A percentile compares a stretch with the other conserved stretches of the same genome.
Evolutionary conservation across 2,797 vertebrate species (phyloP).

Genomic region (Nasua narica): DNA sequence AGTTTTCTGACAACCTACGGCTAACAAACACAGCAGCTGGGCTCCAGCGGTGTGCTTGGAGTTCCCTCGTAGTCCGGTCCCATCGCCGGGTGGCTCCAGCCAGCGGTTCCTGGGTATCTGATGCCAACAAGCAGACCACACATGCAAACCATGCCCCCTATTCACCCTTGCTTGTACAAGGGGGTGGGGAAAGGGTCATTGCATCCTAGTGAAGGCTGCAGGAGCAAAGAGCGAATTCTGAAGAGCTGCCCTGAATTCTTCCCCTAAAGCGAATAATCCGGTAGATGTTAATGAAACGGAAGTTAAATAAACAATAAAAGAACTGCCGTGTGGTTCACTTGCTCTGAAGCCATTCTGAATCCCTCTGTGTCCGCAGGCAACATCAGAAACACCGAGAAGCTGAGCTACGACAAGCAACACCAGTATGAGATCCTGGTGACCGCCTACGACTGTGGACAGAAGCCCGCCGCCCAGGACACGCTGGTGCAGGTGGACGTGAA

Average conservation of each 20-base stretch:
- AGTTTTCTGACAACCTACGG: background rate
- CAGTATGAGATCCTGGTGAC: conserved; percentile 96
- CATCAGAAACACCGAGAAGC: conserved; percentile 96
- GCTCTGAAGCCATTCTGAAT: background rate
- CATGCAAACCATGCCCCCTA: rapidly evolving
- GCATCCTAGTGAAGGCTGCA: background rate
- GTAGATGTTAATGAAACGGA: background rate
- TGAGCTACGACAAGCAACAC: conserved; percentile 92
- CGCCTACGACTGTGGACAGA: conserved; percentile 96
- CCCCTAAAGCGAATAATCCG: background rate
- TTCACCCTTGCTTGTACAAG: background rate
- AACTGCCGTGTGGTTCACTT: background rate
- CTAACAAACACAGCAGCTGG: background rate
- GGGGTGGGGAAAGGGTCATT: background rate
- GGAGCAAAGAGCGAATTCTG: no score
- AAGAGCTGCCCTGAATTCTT: background rate
- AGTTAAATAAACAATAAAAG: background rate
- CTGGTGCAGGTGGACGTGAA: conserved; percentile 93
- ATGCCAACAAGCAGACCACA: no score
- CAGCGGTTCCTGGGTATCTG: no score
- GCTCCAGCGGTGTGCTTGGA: background rate
- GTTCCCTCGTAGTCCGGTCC: background rate
- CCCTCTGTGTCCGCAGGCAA: conserved; percentile 85
- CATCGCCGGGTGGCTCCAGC: background rate
- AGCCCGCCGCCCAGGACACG: conserved; percentile 89